These are phyloP conservation scores for Enteromius radiatus DNA, from an alignment of 2,797 vertebrate genomes.

Conservation along the genomic window DNA sequence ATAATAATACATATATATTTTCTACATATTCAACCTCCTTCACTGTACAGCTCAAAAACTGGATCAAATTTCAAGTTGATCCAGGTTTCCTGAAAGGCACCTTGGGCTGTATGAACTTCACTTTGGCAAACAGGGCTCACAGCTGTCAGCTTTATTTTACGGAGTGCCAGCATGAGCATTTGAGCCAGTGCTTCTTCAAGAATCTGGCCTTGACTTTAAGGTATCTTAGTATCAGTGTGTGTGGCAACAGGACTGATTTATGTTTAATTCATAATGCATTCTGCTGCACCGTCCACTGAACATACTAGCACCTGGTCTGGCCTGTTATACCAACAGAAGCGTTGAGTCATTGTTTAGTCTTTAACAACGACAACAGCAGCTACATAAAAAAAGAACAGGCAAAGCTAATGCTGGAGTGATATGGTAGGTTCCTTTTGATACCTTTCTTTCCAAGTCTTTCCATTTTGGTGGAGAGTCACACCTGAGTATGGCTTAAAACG, in stretches of 20 bases:
- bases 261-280: conserved; percentile 8
- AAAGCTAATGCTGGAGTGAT: conserved; percentile 6
- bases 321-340: conserved; percentile 18
- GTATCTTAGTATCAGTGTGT: conserved; percentile 21
- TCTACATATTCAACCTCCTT: conserved; percentile 49
- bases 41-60: conserved; percentile 62
- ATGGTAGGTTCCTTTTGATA: not conserved
- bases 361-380: conserved; percentile 3
- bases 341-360: not conserved
- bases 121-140: conserved; percentile 26
- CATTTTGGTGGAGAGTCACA: not conserved
- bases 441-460: not conserved
- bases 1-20: conserved; percentile 57
- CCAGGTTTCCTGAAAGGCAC: conserved; percentile 48
- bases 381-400: not conserved
- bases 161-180: conserved; percentile 12
- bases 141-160: conserved; percentile 39
- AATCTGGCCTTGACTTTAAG: conserved; percentile 33
- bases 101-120: conserved; percentile 25
- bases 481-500: not conserved
- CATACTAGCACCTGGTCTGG: conserved; percentile 33
- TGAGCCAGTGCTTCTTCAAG: conserved; percentile 19
- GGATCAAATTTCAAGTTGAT: conserved; percentile 64
- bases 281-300: not conserved
- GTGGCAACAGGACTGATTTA: conserved; percentile 7